Conservation (phyloP, 2,888 invertebrate species). For the Leptinotarsa tumamoca region DNA sequence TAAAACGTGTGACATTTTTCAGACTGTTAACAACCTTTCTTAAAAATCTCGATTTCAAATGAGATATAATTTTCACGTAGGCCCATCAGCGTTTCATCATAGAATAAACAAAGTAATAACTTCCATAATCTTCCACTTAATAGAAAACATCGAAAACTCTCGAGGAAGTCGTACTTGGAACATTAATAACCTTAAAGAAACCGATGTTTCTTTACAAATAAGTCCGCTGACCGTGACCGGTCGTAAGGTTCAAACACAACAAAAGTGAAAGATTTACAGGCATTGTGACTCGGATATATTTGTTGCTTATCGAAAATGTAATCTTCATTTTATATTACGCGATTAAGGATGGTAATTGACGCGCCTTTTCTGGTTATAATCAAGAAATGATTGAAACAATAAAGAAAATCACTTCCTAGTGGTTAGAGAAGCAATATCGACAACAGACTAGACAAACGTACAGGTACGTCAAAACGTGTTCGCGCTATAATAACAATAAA, state of each 20-base stretch:
- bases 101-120: neutral
- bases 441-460: neutral
- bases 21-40: too few relatives aligned
- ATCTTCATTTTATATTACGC: conserved; percentile 21
- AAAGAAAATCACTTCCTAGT: conserved; percentile 17
- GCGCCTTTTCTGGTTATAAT: conserved; percentile 19
- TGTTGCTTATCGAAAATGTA: conserved; percentile 27
- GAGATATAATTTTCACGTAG: neutral
- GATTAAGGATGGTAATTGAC: conserved; percentile 5
- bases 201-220: conserved; percentile 4
- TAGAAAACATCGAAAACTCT: conserved; percentile 1
- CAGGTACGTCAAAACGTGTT: neutral
- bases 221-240: conserved; percentile 4
- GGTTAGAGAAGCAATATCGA: neutral
- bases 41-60: neutral
- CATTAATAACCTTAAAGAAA: conserved; percentile 1
- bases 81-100: neutral
- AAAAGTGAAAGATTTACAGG: conserved; percentile 26
- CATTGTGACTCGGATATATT: conserved; percentile 9
- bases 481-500: too few relatives aligned
- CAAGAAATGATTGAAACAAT: conserved; percentile 22
- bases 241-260: conserved; percentile 15
- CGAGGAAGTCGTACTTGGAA: conserved; percentile 5
- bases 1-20: too few relatives aligned
- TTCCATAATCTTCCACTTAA: conserved; percentile 1